Conservation (phyloP, 2,113 vertebrate genomes). For the Lagopus muta region DNA sequence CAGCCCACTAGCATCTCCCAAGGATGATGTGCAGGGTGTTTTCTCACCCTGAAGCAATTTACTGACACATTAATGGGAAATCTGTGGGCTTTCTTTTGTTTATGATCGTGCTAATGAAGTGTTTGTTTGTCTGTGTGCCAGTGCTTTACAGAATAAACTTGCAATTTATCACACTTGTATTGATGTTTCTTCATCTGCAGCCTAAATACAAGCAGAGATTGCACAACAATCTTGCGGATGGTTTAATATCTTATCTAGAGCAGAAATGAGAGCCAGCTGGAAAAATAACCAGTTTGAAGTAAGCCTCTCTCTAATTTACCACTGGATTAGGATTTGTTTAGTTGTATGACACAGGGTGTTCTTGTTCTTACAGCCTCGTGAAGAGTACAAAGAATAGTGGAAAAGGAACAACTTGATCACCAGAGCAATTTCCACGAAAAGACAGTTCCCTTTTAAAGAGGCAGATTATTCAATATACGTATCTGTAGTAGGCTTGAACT, state of each 20-base stretch:
- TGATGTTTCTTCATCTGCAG: constrained; percentile 37
- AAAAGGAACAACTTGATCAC: neutral
- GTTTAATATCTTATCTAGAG: neutral
- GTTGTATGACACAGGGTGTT: neutral
- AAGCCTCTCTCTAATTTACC: neutral
- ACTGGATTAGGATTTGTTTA: neutral
- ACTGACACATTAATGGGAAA: neutral
- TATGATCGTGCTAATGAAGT: constrained; percentile 25
- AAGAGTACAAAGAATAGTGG: neutral
- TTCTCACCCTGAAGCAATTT: constrained; percentile 37
- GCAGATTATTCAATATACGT: neutral
- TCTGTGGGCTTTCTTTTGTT: constrained; percentile 49
- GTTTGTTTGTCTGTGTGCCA: constrained; percentile 6
- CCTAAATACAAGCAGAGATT: constrained; percentile 1
- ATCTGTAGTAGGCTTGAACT: neutral
- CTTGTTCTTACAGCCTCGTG: neutral
- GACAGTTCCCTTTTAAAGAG: neutral
- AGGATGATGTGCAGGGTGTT: neutral
- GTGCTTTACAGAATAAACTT: neutral
- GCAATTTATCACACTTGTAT: constrained; percentile 45
- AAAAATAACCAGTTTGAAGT: neutral
- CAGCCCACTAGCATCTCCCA: neutral
- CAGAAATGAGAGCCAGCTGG: neutral
- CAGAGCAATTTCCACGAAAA: neutral
- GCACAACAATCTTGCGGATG: neutral